Evolutionary conservation across 2,888 invertebrate species (phyloP).

Genomic region (Micoletzkya japonica): DNA sequence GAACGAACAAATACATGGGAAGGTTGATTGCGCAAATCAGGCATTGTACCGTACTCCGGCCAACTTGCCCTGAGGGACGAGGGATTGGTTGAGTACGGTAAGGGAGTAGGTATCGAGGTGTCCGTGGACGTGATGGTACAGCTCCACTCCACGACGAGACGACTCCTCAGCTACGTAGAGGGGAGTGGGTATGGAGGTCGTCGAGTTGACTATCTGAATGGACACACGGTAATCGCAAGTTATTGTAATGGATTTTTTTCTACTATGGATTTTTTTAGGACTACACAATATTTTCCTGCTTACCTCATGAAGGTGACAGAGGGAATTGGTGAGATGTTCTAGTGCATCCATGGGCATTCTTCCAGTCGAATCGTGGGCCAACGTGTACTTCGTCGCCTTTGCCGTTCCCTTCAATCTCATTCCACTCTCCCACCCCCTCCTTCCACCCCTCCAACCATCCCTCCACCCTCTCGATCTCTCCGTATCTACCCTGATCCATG

Average conservation of each 20-base stretch:
- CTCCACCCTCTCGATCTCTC: neutral
- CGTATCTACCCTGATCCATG: neutral
- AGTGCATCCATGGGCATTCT: neutral
- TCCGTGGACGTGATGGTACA: constrained; percentile 10
- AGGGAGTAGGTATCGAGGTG: too few species aligned
- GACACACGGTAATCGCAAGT: neutral
- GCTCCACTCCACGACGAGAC: neutral
- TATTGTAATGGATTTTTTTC: neutral
- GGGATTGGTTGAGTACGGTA: too few species aligned
- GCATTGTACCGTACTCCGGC: too few species aligned
- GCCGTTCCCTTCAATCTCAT: constrained; percentile 14
- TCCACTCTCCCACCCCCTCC: too few species aligned
- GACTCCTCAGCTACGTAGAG: constrained; percentile 25
- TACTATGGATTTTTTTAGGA: too few species aligned
- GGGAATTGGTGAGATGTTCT: constrained; percentile 5
- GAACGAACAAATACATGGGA: neutral
- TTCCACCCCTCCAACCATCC: neutral
- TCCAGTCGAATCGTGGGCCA: constrained; percentile 20
- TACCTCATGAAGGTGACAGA: constrained; percentile 21
- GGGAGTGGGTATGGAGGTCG: constrained; percentile 24
- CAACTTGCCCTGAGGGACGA: too few species aligned
- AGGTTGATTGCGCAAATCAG: too few species aligned
- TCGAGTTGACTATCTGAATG: constrained; percentile 21
- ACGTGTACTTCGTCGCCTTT: constrained; percentile 24
- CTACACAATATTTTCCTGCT: too few species aligned